phyloP scores from a whole-genome alignment of 2,888 invertebrate species.

The Drosophila anomalata region DNA sequence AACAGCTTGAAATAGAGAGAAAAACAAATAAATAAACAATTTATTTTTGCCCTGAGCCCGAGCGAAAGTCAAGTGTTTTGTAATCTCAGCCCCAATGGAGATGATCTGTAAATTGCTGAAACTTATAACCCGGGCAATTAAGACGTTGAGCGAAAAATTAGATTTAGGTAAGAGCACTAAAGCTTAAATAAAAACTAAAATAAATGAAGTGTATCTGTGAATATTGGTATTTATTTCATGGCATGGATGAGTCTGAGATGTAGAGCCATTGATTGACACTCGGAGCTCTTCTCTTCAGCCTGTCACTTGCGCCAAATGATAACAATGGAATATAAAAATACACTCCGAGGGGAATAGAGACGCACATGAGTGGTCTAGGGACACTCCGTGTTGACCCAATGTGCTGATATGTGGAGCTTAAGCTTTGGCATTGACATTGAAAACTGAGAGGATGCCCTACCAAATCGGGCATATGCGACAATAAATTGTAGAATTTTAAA shows the following conservation, averaged over 20 bases:
- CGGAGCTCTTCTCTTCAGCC: constrained; percentile 30
- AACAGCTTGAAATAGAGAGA: neutral
- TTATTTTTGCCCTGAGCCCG: neutral
- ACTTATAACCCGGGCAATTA: neutral
- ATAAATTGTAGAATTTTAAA: neutral
- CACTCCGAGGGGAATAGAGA: constrained; percentile 26
- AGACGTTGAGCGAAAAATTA: neutral
- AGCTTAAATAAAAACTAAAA: too few species aligned
- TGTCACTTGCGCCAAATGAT: constrained; percentile 44
- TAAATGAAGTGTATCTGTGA: too few species aligned
- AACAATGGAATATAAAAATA: constrained; percentile 58
- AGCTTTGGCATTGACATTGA: constrained; percentile 60
- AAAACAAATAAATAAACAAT: constrained; percentile 20
- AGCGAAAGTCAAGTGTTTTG: constrained; percentile 6
- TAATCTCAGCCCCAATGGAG: neutral
- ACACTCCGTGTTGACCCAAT: constrained; percentile 20
- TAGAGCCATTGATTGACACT: constrained; percentile 12
- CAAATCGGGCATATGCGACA: constrained; percentile 2
- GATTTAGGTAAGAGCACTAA: neutral
- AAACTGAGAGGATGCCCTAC: constrained; percentile 35
- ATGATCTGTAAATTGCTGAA: constrained; percentile 1
- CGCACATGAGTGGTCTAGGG: constrained; percentile 1
- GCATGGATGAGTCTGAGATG: neutral
- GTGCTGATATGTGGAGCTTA: constrained; percentile 38
- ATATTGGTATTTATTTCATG: too few species aligned